A percentile compares a stretch with the other conserved stretches of the same genome.
phyloP scores from a whole-genome alignment of 2,113 vertebrate species.

The Theristicus caerulescens region DNA sequence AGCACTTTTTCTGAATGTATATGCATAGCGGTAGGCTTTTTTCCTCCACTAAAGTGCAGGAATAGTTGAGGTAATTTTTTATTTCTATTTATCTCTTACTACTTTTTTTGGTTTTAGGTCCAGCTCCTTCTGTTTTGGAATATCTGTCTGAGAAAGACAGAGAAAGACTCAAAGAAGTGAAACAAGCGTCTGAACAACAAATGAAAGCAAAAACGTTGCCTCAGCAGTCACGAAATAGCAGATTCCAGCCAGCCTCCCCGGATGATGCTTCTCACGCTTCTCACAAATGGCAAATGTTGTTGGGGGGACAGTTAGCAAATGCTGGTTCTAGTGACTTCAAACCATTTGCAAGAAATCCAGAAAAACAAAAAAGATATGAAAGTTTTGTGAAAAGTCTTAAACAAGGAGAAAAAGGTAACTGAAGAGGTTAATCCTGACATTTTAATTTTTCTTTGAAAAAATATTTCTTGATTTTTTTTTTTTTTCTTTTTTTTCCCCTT shows the following conservation, averaged over 20 bases:
- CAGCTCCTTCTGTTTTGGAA: conserved; percentile 85
- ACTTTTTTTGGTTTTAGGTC: conserved; percentile 71
- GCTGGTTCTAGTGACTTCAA: conserved; percentile 78
- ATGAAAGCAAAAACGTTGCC: conserved; percentile 55
- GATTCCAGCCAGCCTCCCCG: conserved; percentile 31
- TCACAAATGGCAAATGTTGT: conserved; percentile 42
- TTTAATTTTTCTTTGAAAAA: not conserved
- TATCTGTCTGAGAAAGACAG: conserved; percentile 85
- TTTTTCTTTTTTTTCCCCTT: fast-evolving
- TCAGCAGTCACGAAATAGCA: conserved; percentile 50
- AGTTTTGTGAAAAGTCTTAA: conserved; percentile 80
- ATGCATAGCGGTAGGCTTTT: not conserved
- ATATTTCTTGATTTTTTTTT: not conserved
- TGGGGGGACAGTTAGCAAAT: not conserved
- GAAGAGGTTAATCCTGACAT: not conserved
- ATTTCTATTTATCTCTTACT: not conserved
- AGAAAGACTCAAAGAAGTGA: conserved; percentile 80
- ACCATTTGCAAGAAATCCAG: conserved; percentile 87
- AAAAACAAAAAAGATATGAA: conserved; percentile 92
- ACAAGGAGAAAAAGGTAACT: conserved; percentile 83
- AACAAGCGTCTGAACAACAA: conserved; percentile 70
- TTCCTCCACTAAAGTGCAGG: not conserved
- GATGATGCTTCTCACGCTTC: not conserved
- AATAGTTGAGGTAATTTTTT: not conserved
- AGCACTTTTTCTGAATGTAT: not conserved